Percentiles rank a stretch among this genome's conserved stretches.
Conservation (phyloP, 2,113 vertebrate species). For the Heloderma charlesbogerti region DNA sequence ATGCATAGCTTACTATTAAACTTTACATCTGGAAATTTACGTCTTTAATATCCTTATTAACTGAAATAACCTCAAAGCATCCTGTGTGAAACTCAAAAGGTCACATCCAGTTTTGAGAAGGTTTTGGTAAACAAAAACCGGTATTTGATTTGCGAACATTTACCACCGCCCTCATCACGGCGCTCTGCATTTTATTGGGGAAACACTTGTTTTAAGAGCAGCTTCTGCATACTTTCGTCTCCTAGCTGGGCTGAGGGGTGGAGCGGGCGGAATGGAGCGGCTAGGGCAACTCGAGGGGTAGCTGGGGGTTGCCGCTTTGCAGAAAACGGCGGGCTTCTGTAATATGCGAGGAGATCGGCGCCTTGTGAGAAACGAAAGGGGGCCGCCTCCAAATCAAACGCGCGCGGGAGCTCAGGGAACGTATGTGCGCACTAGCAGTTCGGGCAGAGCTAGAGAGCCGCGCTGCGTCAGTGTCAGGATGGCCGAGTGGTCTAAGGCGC, state of each 20-base stretch:
- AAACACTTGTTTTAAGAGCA: background rate
- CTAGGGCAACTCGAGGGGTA: background rate
- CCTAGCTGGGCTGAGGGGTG: too few species aligned
- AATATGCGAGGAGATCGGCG: too few species aligned
- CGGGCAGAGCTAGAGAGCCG: accelerated
- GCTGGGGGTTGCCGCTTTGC: background rate
- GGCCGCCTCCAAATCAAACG: too few species aligned
- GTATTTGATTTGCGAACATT: background rate
- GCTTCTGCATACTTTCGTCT: too few species aligned
- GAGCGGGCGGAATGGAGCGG: background rate
- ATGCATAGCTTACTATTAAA: background rate
- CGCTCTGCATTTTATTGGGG: background rate
- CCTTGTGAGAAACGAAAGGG: background rate
- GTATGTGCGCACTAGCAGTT: background rate
- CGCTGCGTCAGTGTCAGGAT: constrained; percentile 71
- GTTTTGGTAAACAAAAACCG: too few species aligned
- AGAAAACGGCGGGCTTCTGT: background rate
- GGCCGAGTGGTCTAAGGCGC: constrained; percentile 84
- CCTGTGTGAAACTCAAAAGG: too few species aligned
- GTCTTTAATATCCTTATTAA: background rate
- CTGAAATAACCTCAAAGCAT: background rate
- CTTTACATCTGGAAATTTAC: background rate
- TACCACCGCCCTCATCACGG: background rate
- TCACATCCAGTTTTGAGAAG: too few species aligned
- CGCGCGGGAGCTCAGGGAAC: accelerated